Percentiles rank a stretch among this genome's conserved stretches.
These are phyloP conservation scores for Masticophis lateralis DNA, from an alignment of 2,797 vertebrate genomes.

Conservation along the genomic window DNA sequence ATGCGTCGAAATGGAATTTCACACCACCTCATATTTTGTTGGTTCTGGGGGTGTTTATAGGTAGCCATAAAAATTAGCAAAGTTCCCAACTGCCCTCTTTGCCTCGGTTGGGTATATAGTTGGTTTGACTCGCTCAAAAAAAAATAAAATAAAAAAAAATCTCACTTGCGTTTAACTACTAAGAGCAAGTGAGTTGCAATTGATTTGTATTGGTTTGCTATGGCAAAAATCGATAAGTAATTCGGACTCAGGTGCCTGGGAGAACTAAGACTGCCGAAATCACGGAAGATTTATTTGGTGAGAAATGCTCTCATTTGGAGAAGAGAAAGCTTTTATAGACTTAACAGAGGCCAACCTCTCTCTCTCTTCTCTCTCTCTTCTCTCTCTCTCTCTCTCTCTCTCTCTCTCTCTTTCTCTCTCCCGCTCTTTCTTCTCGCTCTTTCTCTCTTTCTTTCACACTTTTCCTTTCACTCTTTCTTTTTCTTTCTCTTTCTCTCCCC, in stretches of 20 bases:
- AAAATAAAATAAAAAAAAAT: not conserved
- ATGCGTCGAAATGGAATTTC: not conserved
- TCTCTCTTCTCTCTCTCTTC: not conserved
- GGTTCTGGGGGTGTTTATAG: not conserved
- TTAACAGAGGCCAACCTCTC: slow-evolving; percentile 41
- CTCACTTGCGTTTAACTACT: not conserved
- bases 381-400: not conserved
- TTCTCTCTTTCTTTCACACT: slow-evolving; percentile 48
- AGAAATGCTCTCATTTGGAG: not conserved
- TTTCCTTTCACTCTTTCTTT: slow-evolving; percentile 43
- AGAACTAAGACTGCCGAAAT: not conserved
- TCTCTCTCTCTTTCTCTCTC: slow-evolving; percentile 47
- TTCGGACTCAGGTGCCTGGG: not conserved
- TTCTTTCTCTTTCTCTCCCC: slow-evolving; percentile 39
- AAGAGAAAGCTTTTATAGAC: not conserved
- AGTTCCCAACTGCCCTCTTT: not conserved
- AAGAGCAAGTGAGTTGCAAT: not conserved
- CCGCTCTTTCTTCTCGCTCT: not conserved
- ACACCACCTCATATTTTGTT: not conserved
- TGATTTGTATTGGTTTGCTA: not conserved
- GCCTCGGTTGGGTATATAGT: not conserved
- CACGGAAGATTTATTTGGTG: not conserved
- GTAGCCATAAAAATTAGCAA: not conserved
- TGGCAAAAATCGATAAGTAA: not conserved
- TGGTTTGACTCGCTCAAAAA: not conserved